Evolutionary conservation across 2,113 vertebrate genomes (phyloP).

Genomic region (Callipepla californica): DNA sequence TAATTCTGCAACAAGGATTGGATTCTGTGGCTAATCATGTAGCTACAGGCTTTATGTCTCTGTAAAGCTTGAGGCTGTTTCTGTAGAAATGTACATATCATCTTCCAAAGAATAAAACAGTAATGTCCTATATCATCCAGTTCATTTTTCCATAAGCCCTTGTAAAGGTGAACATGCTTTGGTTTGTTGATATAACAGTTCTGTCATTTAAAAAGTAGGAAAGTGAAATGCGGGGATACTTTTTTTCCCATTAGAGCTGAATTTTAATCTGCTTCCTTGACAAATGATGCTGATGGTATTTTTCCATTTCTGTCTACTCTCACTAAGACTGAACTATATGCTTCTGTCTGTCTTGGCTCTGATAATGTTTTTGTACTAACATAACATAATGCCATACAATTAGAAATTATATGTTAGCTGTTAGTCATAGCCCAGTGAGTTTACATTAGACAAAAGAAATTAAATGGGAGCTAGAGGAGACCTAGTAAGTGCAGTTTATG

Average conservation of each 20-base stretch:
- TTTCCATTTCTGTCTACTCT: constrained; percentile 67
- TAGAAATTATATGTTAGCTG: constrained; percentile 78
- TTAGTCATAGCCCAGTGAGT: constrained; percentile 80
- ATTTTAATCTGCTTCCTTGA: constrained; percentile 67
- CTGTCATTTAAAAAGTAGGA: constrained; percentile 9
- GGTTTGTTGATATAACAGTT: constrained; percentile 47
- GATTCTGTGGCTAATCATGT: constrained; percentile 4
- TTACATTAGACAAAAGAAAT: constrained; percentile 81
- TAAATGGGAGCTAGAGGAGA: constrained; percentile 75
- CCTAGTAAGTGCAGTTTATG: constrained; percentile 54
- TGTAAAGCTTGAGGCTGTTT: constrained; percentile 31
- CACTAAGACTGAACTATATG: constrained; percentile 51
- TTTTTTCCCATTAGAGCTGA: constrained; percentile 53
- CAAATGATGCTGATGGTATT: constrained; percentile 63
- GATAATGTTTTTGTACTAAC: constrained; percentile 75
- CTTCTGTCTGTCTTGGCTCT: constrained; percentile 67
- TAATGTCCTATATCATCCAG: not conserved
- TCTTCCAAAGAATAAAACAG: constrained; percentile 52
- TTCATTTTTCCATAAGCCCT: constrained; percentile 28
- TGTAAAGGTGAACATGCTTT: constrained; percentile 34
- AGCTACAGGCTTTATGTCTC: constrained; percentile 1
- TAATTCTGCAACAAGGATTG: constrained; percentile 41
- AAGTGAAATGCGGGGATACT: not conserved
- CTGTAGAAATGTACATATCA: constrained; percentile 5
- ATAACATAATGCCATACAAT: constrained; percentile 76